Evolutionary conservation across 1,140 invertebrate genomes (phyloP).

Genomic region (Drosophila sulfurigaster): DNA sequence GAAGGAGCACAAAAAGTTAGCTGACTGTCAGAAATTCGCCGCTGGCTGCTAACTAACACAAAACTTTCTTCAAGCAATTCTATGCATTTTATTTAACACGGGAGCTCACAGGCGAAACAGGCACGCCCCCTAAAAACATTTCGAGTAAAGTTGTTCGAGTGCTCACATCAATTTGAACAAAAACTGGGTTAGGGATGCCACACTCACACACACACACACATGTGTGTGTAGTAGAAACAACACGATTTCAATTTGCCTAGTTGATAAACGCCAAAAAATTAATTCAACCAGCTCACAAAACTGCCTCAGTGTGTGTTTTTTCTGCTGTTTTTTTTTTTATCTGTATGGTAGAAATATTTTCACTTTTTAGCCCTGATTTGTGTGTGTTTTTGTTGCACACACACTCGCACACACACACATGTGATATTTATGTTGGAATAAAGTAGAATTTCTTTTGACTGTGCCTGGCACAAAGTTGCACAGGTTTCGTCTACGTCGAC

Average conservation of each 20-base stretch:
- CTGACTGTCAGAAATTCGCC: conserved; percentile 30
- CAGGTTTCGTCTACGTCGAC: conserved; percentile 31
- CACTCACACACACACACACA: conserved; percentile 6
- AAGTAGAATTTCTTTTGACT: conserved; percentile 77
- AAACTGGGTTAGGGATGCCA: conserved; percentile 74
- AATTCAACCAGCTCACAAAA: conserved; percentile 64
- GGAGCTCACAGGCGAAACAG: conserved; percentile 5
- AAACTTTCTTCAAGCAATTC: conserved; percentile 31
- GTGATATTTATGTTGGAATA: conserved; percentile 67
- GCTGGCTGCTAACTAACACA: conserved; percentile 19
- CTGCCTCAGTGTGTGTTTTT: conserved; percentile 33
- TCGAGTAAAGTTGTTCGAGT: conserved; percentile 44
- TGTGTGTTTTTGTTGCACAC: conserved; percentile 1
- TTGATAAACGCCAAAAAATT: conserved; percentile 79
- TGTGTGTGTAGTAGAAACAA: conserved; percentile 17
- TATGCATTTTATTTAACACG: conserved; percentile 45
- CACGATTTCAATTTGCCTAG: conserved; percentile 80
- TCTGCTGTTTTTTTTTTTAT: conserved; percentile 12
- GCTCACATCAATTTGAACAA: conserved; percentile 58
- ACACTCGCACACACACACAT: conserved; percentile 19
- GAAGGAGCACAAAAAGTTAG: conserved; percentile 4
- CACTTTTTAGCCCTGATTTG: conserved; percentile 74
- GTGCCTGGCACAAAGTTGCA: conserved; percentile 78
- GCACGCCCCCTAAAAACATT: conserved; percentile 9
- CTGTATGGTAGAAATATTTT: conserved; percentile 61